These are phyloP conservation scores for Ceratotherium simum DNA, from an alignment of 2,113 vertebrate species.

Conservation along the genomic window DNA sequence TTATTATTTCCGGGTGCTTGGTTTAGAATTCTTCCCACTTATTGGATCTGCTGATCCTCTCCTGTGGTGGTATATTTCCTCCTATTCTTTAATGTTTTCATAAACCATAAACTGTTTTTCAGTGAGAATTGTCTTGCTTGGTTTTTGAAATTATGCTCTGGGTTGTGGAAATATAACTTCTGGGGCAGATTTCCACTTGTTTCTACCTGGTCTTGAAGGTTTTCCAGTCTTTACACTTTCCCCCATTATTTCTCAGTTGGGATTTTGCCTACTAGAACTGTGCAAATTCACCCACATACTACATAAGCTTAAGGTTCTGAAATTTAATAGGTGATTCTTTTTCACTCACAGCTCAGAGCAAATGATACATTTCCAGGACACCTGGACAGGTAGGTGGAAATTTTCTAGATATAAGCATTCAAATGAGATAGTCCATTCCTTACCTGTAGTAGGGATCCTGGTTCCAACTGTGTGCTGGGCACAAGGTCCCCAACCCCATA, in stretches of 20 bases:
- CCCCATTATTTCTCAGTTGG: neutral
- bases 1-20: conserved; percentile 21
- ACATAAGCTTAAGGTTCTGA: neutral
- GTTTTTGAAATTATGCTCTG: neutral
- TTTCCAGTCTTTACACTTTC: neutral
- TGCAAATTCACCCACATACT: neutral
- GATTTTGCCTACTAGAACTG: neutral
- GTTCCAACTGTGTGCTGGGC: neutral
- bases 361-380: neutral
- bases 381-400: neutral
- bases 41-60: neutral
- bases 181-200: neutral
- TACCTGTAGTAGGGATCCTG: neutral
- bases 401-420: neutral
- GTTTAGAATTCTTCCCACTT: neutral
- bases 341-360: neutral
- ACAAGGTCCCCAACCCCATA: neutral
- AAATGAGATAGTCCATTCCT: neutral
- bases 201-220: neutral
- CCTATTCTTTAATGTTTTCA: neutral
- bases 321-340: neutral
- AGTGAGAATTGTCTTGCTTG: neutral
- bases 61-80: neutral
- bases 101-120: neutral
- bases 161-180: neutral